Conservation (phyloP, 2,113 vertebrate genomes). For the Oryzias celebensis region DNA sequence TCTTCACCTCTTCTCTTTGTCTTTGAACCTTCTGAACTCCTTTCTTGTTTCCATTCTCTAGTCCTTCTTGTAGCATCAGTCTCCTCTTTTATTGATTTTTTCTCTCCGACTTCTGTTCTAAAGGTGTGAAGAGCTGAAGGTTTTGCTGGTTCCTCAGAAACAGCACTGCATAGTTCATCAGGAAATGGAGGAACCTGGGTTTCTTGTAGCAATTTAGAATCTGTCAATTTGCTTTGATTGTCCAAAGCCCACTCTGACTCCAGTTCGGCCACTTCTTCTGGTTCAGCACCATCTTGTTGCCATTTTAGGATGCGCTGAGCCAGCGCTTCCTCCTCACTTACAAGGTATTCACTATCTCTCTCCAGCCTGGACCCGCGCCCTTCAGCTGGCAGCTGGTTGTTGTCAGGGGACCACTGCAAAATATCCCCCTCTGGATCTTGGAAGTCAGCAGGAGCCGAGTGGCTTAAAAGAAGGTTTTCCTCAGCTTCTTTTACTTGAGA, state of each 20-base stretch:
- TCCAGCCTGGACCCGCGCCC: conserved; percentile 63
- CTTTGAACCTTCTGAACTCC: conserved; percentile 4
- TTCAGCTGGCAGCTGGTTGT: conserved; percentile 22
- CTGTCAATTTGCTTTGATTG: conserved; percentile 32
- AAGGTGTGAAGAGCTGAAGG: conserved; percentile 20
- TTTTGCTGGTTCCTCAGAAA: background rate
- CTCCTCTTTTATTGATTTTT: conserved; percentile 11
- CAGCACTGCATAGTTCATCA: background rate
- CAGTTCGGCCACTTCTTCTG: conserved; percentile 71
- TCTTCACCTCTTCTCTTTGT: conserved; percentile 6
- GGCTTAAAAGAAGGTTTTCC: conserved; percentile 26
- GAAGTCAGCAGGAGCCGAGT: conserved; percentile 16
- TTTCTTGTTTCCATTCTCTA: conserved; percentile 21
- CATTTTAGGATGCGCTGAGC: conserved; percentile 75
- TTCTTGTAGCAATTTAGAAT: conserved; percentile 16
- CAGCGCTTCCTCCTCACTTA: conserved; percentile 74
- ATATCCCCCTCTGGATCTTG: conserved; percentile 22
- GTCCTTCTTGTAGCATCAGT: conserved; percentile 11
- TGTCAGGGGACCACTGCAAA: conserved; percentile 27
- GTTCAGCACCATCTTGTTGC: conserved; percentile 73
- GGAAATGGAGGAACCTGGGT: conserved; percentile 11
- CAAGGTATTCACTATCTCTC: conserved; percentile 74
- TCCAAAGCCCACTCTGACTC: conserved; percentile 72
- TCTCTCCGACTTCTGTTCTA: conserved; percentile 36
- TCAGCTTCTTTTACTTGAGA: conserved; percentile 6